A percentile compares a stretch with the other conserved stretches of the same genome.
phyloP scores from a whole-genome alignment of 2,113 vertebrate genomes.

The Hemicordylus capensis region DNA sequence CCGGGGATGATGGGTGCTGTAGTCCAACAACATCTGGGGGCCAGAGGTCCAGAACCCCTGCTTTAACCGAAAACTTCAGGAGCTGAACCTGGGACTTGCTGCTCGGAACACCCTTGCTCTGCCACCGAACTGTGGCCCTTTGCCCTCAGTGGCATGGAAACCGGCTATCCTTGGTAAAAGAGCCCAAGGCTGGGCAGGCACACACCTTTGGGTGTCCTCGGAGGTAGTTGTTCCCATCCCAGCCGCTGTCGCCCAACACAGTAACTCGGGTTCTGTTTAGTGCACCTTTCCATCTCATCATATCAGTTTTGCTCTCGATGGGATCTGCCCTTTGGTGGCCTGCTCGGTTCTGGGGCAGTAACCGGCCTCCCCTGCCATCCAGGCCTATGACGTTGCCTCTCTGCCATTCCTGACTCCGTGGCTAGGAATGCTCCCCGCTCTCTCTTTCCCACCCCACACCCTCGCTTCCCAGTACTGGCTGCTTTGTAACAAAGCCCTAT shows the following conservation, averaged over 20 bases:
- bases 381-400: neutral
- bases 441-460: too few relatives aligned
- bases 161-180: too few relatives aligned
- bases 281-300: neutral
- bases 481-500: neutral
- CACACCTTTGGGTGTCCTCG: too few relatives aligned
- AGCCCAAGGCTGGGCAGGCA: too few relatives aligned
- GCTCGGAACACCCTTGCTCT: too few relatives aligned
- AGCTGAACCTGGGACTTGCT: too few relatives aligned
- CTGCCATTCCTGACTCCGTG: accelerated
- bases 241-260: neutral
- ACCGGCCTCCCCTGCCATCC: neutral
- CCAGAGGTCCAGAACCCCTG: too few relatives aligned
- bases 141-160: too few relatives aligned
- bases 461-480: neutral
- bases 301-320: neutral
- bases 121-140: too few relatives aligned
- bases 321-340: neutral
- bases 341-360: neutral
- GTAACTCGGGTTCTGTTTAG: neutral
- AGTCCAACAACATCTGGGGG: too few relatives aligned
- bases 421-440: neutral
- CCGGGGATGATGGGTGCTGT: too few relatives aligned
- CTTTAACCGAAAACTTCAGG: too few relatives aligned
- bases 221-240: neutral